These are phyloP conservation scores for Brachymystax lenok DNA, from an alignment of 2,797 vertebrate genomes.

Conservation along the genomic window DNA sequence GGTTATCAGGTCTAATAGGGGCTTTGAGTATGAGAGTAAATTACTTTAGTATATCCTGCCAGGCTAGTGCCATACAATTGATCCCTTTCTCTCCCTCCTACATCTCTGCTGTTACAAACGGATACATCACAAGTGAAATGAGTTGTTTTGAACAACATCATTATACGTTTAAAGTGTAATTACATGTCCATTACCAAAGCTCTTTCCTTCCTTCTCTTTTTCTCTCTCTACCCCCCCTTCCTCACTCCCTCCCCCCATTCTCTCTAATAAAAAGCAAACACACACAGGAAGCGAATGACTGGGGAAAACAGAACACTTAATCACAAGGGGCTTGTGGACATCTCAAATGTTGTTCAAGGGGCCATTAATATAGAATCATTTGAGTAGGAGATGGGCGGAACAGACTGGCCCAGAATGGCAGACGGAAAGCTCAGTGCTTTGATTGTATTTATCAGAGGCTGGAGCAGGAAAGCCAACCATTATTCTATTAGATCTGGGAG, in stretches of 20 bases:
- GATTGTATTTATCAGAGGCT: slow-evolving; percentile 69
- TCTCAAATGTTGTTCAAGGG: slow-evolving; percentile 71
- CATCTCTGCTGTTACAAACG: background rate
- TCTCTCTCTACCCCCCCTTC: background rate
- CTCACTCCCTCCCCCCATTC: slow-evolving; percentile 19
- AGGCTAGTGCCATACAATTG: background rate
- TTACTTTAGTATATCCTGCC: background rate
- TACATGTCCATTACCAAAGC: too few species aligned
- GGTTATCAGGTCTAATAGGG: background rate
- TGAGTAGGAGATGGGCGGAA: slow-evolving; percentile 60
- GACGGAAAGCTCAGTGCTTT: slow-evolving; percentile 75
- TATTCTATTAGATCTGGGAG: slow-evolving; percentile 56
- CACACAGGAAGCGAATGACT: slow-evolving; percentile 48
- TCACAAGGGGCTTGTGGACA: slow-evolving; percentile 64
- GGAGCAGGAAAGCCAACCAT: slow-evolving; percentile 62
- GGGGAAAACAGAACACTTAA: slow-evolving; percentile 61
- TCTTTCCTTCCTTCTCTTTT: background rate
- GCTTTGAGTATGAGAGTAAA: background rate
- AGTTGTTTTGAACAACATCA: slow-evolving; percentile 73
- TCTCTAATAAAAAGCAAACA: slow-evolving; percentile 55
- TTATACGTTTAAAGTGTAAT: slow-evolving; percentile 47
- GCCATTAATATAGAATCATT: slow-evolving; percentile 77
- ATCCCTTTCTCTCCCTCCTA: background rate
- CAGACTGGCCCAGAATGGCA: slow-evolving; percentile 55
- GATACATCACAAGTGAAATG: slow-evolving; percentile 67